A percentile compares a stretch with the other conserved stretches of the same genome.
Conservation (phyloP, 1,140 invertebrate species). For the Dysdera silvatica region DNA sequence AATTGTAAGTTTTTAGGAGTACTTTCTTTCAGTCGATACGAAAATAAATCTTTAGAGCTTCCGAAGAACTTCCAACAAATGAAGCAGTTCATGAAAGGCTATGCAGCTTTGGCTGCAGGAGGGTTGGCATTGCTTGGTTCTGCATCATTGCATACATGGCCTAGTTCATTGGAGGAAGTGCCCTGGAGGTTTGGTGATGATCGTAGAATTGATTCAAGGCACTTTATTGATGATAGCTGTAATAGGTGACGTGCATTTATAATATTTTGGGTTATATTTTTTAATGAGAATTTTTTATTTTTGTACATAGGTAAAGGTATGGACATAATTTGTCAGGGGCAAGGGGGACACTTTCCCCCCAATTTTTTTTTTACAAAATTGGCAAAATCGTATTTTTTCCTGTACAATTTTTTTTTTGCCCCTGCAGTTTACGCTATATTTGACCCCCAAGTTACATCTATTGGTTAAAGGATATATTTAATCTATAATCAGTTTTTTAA, state of each 20-base stretch:
- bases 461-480: no score
- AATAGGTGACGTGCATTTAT: slow-evolving; percentile 51
- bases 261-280: neutral
- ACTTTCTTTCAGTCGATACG: slow-evolving; percentile 74
- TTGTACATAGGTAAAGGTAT: no score
- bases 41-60: slow-evolving; percentile 35
- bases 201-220: slow-evolving; percentile 56
- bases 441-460: no score
- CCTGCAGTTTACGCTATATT: no score
- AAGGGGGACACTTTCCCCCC: no score
- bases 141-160: slow-evolving; percentile 85
- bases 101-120: slow-evolving; percentile 80
- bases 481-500: no score
- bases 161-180: slow-evolving; percentile 61
- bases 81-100: slow-evolving; percentile 63
- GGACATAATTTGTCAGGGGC: no score
- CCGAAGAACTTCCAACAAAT: slow-evolving; percentile 61
- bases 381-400: no score
- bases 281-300: slow-evolving; percentile 9
- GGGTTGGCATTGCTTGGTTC: slow-evolving; percentile 84
- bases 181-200: slow-evolving; percentile 52
- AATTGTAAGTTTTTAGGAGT: slow-evolving; percentile 80
- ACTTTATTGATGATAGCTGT: slow-evolving; percentile 79
- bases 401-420: no score
- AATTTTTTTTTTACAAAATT: no score